A percentile compares a stretch with the other conserved stretches of the same genome.
Conservation (phyloP, 1,140 invertebrate species). For the Bactericera cockerelli region DNA sequence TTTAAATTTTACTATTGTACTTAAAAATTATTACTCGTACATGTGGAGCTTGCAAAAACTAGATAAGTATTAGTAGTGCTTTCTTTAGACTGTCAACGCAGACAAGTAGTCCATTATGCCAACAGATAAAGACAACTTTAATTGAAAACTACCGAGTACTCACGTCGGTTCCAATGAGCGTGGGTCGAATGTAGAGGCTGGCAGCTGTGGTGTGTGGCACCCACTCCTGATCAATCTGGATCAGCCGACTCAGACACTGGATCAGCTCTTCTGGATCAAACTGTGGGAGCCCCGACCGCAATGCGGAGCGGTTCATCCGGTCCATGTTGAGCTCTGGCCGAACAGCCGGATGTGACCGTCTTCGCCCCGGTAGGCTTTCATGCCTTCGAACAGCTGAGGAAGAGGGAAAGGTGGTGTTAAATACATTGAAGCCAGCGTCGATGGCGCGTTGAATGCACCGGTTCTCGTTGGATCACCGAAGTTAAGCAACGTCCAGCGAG, state of each 20-base stretch:
- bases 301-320: slow-evolving; percentile 74
- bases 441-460: no score
- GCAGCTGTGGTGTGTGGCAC: slow-evolving; percentile 77
- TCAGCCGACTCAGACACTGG: slow-evolving; percentile 68
- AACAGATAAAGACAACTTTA: no score
- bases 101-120: no score
- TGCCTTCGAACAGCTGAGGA: slow-evolving; percentile 89
- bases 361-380: slow-evolving; percentile 91
- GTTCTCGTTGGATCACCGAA: no score
- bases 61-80: no score
- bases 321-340: slow-evolving; percentile 90
- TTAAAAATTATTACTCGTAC: no score
- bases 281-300: slow-evolving; percentile 67
- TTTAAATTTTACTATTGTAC: no score
- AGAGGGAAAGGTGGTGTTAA: slow-evolving; percentile 8
- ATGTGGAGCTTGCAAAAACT: no score
- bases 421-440: not conserved
- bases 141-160: slow-evolving; percentile 28
- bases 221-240: slow-evolving; percentile 93
- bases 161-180: slow-evolving; percentile 92
- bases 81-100: no score
- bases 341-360: slow-evolving; percentile 85
- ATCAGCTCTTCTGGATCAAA: slow-evolving; percentile 83
- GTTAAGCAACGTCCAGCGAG: no score
- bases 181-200: slow-evolving; percentile 91